Conservation (phyloP, 2,888 invertebrate species). For the Oasisia sp. region DNA sequence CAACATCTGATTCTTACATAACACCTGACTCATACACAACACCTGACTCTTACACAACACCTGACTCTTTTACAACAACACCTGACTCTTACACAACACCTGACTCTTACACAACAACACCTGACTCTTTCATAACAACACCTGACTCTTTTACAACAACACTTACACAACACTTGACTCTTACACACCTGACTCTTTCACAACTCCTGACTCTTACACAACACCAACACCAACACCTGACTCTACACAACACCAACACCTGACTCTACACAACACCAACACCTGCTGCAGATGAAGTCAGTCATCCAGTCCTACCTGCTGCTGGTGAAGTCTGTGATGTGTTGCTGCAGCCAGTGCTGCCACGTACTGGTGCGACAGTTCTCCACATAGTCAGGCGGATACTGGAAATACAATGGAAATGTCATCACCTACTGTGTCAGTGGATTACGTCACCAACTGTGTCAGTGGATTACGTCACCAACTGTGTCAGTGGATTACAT, state of each 20-base stretch:
- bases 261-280: neutral
- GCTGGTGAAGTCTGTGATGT: constrained; percentile 58
- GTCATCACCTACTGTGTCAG: neutral
- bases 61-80: no score
- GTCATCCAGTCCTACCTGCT: constrained; percentile 27
- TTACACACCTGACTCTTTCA: no score
- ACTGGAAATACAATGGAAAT: constrained; percentile 47
- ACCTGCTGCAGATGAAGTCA: constrained; percentile 17
- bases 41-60: neutral
- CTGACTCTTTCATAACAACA: no score
- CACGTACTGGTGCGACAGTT: constrained; percentile 61
- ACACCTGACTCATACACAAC: constrained; percentile 50
- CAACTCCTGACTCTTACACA: no score
- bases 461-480: neutral
- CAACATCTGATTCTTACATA: no score
- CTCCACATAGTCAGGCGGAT: constrained; percentile 57
- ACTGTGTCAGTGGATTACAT: neutral
- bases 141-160: neutral
- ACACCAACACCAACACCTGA: no score
- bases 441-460: neutral
- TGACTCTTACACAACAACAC: neutral
- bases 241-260: neutral
- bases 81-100: constrained; percentile 20
- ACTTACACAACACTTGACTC: neutral
- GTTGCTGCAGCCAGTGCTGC: constrained; percentile 60